Evolutionary conservation across 1,140 invertebrate species (phyloP), one percentile per base, ranked within the genome.

Genomic region (Lutraria rhynchaena): DNA sequence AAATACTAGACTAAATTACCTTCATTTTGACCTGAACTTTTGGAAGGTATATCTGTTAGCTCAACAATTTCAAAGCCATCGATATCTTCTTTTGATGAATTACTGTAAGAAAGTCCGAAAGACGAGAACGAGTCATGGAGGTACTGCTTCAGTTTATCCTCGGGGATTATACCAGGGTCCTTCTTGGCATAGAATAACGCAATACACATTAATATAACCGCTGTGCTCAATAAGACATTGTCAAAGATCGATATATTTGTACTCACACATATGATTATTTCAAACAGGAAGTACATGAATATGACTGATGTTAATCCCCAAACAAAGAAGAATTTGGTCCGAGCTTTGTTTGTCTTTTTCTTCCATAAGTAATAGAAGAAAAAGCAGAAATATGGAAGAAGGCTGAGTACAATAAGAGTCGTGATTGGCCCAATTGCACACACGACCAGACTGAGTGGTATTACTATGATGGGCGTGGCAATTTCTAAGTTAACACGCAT

Each of bases 161-260:
- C 49, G 13, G 46, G 49, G 29, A 67, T 46, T 27, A 80, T 70
- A 3, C 76, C 76, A 3, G 76, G 88, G 17, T 85, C 78, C 17
- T 65, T 76, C 75, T 88, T 87, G 24, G 84, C 75, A 33, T 77
- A 78, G 37, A 82, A 85, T 46, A 90, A 71, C 1, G 81, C 75
- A 61, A 87, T 87, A 22, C 87, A 83, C 86, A 89, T 88, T 37
- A 75, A n/a, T 9, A 86, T 58, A 13, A 89, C 73, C 4, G 83
- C 65, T 7, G 86, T 73, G 46, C 83, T 85, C 22, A 87, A 53
- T 3, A 88, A 46, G 35, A 91, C 55, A 27, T 84, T 88, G 58
- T 91, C 89, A 87, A 87, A 87, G n/a, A 88, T 77, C 13, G 88
- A 76, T 5, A 90, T 80, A 57, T 91, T 85, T 13, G 89, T 83